Percentiles rank a stretch among this genome's conserved stretches.
Conservation (phyloP, 2,797 vertebrate genomes). For the Knipowitschia caucasica region DNA sequence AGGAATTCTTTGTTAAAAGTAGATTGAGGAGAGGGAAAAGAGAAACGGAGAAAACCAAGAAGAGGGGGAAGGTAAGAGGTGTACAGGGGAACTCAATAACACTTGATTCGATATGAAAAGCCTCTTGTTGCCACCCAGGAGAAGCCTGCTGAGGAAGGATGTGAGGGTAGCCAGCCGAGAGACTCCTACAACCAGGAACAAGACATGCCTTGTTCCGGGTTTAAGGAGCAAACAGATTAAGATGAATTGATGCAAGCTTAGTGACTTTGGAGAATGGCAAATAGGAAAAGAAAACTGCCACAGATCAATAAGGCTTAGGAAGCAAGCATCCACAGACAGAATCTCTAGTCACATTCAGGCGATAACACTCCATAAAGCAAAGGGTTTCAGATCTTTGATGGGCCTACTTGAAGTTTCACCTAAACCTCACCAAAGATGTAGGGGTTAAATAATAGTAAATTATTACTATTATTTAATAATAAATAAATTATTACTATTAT, state of each 20-base stretch:
- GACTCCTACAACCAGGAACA: constrained; percentile 79
- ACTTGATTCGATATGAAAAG: constrained; percentile 82
- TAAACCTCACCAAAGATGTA: constrained; percentile 43
- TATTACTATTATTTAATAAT: too few species aligned
- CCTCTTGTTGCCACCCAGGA: constrained; percentile 80
- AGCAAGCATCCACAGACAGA: constrained; percentile 68
- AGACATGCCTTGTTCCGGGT: constrained; percentile 80
- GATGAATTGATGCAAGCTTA: constrained; percentile 80
- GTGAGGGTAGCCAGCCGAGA: constrained; percentile 73
- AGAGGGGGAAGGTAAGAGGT: constrained; percentile 65
- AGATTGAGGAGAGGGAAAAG: constrained; percentile 60
- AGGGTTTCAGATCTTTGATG: constrained; percentile 58
- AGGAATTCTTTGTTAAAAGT: constrained; percentile 77
- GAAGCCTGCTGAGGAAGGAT: constrained; percentile 70
- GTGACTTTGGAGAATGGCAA: constrained; percentile 74
- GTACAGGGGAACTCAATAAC: constrained; percentile 79
- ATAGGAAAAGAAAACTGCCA: constrained; percentile 61
- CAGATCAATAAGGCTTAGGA: constrained; percentile 79
- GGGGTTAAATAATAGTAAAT: constrained; percentile 41
- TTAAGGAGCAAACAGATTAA: constrained; percentile 82
- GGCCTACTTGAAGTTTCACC: constrained; percentile 55
- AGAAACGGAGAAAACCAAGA: constrained; percentile 54
- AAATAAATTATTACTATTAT: too few species aligned
- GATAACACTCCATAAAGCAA: constrained; percentile 65
- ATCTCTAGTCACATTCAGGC: constrained; percentile 66